Base-by-base conservation (phyloP, 2,888 invertebrate species). In the Drosophila atripex region DNA sequence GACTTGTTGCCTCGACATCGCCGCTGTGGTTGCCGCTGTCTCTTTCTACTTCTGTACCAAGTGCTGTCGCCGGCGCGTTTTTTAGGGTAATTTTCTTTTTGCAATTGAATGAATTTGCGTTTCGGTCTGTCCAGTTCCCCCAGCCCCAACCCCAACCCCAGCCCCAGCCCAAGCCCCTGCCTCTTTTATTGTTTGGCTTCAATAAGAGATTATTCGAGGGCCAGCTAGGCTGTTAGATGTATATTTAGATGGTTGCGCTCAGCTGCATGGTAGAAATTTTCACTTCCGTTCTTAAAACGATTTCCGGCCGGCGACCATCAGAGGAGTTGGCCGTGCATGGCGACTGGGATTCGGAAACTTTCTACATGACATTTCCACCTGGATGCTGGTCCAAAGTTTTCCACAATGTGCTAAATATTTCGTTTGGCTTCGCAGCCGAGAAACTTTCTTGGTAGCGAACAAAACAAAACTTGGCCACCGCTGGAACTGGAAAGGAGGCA, bases 91-190 rank as follows among this genome's bases (percentile, higher is more conserved):
- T 83, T 89, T 88, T 87, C 85, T 88, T 86, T 87, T 88, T 76
- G 79, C 83, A 86, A 88, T 88, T 86, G 88, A 88, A 89, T 89
- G 88, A 88, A 89, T 89, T 89, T 89, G 88, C 88, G 88, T 86
- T 89, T 80, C 76, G 78, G 76, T 71, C 43, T 16, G 59, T 11
- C 35, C 59, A 45, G 16, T 16, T 52, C n/a, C 16, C 6, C 12
- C 35, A 39, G 47, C 21, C 30, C 8, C 23, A 41, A 35, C 35
- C 43, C 28, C 47, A 11, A 30, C 28, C 47, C 16, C 23, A 11
- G 47, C 3, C 43, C 28, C 47, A 11, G 16, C 28, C 47, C 16
- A n/a, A 11, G 47, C 3, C 30, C 18, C 32, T 49, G 9, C 9
- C 46, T 11, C n/a, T n/a, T 39, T 70, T 77, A 73, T 86, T 86